Conservation (phyloP, 2,888 invertebrate species). For the Cryptocheilus praepositus region DNA sequence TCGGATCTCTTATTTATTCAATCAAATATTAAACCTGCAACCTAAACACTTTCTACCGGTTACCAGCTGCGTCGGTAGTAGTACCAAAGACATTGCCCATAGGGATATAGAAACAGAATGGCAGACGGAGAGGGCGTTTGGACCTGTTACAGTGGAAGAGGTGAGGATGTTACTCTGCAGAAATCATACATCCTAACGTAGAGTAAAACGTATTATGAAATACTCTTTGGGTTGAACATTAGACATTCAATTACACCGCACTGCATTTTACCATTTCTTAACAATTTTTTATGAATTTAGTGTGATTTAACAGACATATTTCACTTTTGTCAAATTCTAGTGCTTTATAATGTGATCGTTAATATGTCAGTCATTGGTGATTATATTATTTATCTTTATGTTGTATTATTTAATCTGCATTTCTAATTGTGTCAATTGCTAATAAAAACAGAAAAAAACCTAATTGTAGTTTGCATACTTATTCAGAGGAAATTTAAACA, state of each 20-base stretch:
- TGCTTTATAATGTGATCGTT: too few relatives aligned
- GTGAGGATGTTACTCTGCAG: slow-evolving; percentile 65
- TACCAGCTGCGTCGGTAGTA: slow-evolving; percentile 53
- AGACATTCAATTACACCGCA: neutral
- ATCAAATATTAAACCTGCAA: slow-evolving; percentile 53
- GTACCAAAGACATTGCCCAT: slow-evolving; percentile 2
- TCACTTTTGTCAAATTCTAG: too few relatives aligned
- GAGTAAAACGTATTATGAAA: neutral
- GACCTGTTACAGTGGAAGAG: slow-evolving; percentile 69
- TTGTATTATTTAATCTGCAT: too few relatives aligned
- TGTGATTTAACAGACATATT: too few relatives aligned
- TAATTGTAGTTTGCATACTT: too few relatives aligned
- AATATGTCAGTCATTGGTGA: too few relatives aligned
- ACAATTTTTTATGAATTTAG: too few relatives aligned
- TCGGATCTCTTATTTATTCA: slow-evolving; percentile 47
- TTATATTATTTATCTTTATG: too few relatives aligned
- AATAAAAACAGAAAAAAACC: too few relatives aligned
- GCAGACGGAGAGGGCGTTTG: slow-evolving; percentile 45
- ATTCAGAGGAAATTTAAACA: too few relatives aligned
- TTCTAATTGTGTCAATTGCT: too few relatives aligned
- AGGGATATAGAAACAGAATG: slow-evolving; percentile 28
- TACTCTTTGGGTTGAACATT: neutral
- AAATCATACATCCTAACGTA: slow-evolving; percentile 35
- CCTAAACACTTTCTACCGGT: slow-evolving; percentile 58
- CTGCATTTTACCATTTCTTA: too few relatives aligned